A percentile compares a stretch with the other conserved stretches of the same genome.
phyloP scores from a whole-genome alignment of 2,888 invertebrate genomes.

The Xylota sylvarum region DNA sequence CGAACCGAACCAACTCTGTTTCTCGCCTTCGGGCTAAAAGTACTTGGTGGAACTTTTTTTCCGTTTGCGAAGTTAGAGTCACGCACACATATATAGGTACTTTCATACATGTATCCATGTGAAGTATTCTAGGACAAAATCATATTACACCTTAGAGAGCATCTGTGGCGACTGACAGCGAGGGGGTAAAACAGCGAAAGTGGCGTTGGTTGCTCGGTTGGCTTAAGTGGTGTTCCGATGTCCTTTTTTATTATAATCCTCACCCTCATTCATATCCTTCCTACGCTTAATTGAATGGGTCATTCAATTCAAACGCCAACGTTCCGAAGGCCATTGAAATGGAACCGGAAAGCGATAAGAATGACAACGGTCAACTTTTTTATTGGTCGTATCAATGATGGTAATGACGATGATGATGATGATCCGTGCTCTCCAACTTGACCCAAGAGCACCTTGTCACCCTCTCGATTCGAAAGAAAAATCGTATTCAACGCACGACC shows the following conservation, averaged over 20 bases:
- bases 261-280: constrained; percentile 41
- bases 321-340: constrained; percentile 69
- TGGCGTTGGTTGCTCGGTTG: constrained; percentile 63
- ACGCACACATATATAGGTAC: constrained; percentile 24
- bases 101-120: not conserved
- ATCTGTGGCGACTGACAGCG: not conserved
- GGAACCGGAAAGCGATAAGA: constrained; percentile 76
- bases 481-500: constrained; percentile 77
- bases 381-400: constrained; percentile 75
- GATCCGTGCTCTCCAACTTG: constrained; percentile 65
- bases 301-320: constrained; percentile 81
- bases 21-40: constrained; percentile 49
- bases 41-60: constrained; percentile 41
- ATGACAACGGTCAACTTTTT: constrained; percentile 77
- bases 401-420: constrained; percentile 71
- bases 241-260: constrained; percentile 56
- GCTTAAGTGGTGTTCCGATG: constrained; percentile 74
- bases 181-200: constrained; percentile 43
- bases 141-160: constrained; percentile 72
- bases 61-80: constrained; percentile 60
- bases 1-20: constrained; percentile 53
- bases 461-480: constrained; percentile 36
- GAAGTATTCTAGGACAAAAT: constrained; percentile 68
- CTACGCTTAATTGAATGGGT: constrained; percentile 84
- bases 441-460: constrained; percentile 59